phyloP scores from a whole-genome alignment of 2,113 vertebrate species.

The Alaudala cheleensis region DNA sequence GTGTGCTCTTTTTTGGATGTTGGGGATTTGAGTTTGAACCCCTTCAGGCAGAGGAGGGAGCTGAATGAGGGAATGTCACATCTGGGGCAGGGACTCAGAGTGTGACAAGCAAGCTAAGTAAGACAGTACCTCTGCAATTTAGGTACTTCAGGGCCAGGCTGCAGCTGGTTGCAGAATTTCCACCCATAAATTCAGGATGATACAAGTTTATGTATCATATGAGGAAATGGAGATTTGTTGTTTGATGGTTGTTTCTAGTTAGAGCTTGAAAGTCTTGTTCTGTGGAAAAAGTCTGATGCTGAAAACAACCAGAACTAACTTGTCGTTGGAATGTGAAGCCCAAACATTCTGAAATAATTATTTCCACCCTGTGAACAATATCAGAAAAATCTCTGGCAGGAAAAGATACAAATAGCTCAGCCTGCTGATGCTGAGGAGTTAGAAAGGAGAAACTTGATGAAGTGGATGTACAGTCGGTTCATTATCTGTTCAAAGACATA shows the following conservation, averaged over 20 bases:
- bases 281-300: background rate
- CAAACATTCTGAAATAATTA: background rate
- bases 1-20: background rate
- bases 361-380: background rate
- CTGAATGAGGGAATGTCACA: background rate
- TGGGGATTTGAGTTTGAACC: background rate
- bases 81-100: background rate
- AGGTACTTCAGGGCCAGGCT: background rate
- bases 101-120: background rate
- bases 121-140: background rate
- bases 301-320: background rate
- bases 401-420: background rate
- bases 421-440: background rate
- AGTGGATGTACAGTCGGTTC: background rate
- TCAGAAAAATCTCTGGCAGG: background rate
- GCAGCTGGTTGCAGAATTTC: background rate
- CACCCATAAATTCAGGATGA: background rate
- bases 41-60: background rate
- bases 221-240: background rate
- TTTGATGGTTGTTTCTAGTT: background rate
- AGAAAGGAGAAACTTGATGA: background rate
- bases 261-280: background rate
- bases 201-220: background rate
- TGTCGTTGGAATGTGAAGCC: background rate
- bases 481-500: background rate